Conservation (phyloP, 2,888 invertebrate species). For the Boloria euphrosyne region DNA sequence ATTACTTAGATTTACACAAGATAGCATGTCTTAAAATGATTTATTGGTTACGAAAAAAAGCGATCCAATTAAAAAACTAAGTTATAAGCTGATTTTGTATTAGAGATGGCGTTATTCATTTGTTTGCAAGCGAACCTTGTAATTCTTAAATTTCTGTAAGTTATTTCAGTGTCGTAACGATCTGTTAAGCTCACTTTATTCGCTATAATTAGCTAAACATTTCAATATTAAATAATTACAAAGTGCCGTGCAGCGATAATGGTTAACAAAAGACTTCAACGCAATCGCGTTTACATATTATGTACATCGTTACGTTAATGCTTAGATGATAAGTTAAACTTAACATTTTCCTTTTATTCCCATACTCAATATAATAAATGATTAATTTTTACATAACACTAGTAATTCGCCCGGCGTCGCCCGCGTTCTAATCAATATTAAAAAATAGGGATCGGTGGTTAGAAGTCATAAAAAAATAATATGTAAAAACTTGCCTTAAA, state of each 20-base stretch:
- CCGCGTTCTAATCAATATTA: too few species aligned
- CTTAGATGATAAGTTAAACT: neutral
- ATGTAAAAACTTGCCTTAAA: too few species aligned
- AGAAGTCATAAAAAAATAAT: too few species aligned
- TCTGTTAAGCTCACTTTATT: slow-evolving; percentile 1
- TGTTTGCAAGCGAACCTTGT: slow-evolving; percentile 7
- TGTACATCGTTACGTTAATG: slow-evolving; percentile 1
- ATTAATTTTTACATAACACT: too few species aligned
- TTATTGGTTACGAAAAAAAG: slow-evolving; percentile 14
- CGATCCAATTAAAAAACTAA: too few species aligned
- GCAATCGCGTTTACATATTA: slow-evolving; percentile 22
- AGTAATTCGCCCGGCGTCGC: too few species aligned
- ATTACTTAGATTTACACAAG: slow-evolving; percentile 15
- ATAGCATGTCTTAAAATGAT: slow-evolving; percentile 16
- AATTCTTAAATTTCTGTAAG: slow-evolving; percentile 9
- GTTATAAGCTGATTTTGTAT: neutral
- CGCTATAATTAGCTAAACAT: slow-evolving; percentile 1
- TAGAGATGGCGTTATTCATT: slow-evolving; percentile 9
- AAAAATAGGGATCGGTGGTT: too few species aligned
- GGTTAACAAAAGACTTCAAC: slow-evolving; percentile 39
- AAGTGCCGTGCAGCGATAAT: slow-evolving; percentile 5
- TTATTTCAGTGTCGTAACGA: slow-evolving; percentile 14
- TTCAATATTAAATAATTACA: slow-evolving; percentile 11
- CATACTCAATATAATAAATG: neutral
- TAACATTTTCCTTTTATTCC: neutral